Evolutionary conservation across 2,888 invertebrate genomes (phyloP), one percentile per base, ranked within the genome.

Genomic region (Lasioglossum figueresi): DNA sequence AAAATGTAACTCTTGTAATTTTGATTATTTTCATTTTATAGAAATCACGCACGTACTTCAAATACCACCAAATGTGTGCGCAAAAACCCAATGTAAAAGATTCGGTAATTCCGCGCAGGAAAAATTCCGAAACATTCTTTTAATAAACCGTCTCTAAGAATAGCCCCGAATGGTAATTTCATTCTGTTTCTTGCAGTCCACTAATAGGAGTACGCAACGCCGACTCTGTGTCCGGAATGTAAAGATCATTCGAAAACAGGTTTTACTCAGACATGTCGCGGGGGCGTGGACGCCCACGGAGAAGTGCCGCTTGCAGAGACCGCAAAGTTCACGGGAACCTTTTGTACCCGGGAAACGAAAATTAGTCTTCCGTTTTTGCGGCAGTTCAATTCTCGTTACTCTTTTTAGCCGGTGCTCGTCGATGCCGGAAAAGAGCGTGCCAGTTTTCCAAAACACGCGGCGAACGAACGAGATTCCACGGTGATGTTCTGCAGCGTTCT

Each of bases 341-440:
- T 23, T 68, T 37, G 37, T 34, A 23, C 23, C 68, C 70, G 40
- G 23, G 1, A 70, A 45, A 19, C 23, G 71, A 27, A 72, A 45
- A 72, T 72, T 72, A 72, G 27, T 16, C 45, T 31, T 52, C 6
- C 73, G 73, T 73, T 73, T 52, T 73, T 52, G 73, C 34, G 34
- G 31, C 31, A 16, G 48, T 48, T 52, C 45, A 23, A 48, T 19
- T 48, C 34, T 73, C 73, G 27, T 48, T 73, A 19, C 34, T 0
- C 19, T 45, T 45, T 72, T 45, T 72, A 19, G 16, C 5, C 34
- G 5, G 4, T n/a, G n/a, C 63, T 45, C 23, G 23, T 12, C n/a
- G 37, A 68, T 48, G 31, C 23, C 31, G 31, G 43, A n/a, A 48
- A 48, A 27, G 4, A 2, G 70, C 37, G 63, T 31, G 78, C 66